Base-by-base conservation (phyloP, 2,113 vertebrate species). In the Sorex araneus region DNA sequence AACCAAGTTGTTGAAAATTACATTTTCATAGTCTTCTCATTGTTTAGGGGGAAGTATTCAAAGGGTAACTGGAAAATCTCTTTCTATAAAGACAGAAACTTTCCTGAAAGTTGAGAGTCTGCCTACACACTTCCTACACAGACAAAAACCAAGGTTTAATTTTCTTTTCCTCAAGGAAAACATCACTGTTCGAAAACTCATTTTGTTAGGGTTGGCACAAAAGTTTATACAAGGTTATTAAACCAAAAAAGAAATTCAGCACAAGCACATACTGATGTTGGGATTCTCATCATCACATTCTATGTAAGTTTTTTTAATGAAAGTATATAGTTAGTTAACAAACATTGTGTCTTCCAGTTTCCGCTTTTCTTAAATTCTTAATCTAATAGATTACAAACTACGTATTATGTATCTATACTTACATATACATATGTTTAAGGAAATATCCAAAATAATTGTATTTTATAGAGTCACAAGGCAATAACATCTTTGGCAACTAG, bases 31-130 rank as follows among this genome's bases (percentile, higher is more conserved):
- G 11, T 11, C 66, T 75, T 92, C 70, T 76, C 63, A 45, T 78
- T 88, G 30, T 74, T 95, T 93, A 60, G n/a, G 84, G 45, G 60
- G 25, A 93, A 90, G 64, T 64, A 92, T 83, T 83, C 45, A 80
- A 91, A 81, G 34, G 69, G 43, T 54, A 90, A 28, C 73, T 95
- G 75, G 66, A 94, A 96, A 93, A 66, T 82, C 10, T 87, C 50
- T 77, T 94, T 87, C 28, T 79, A 43, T 70, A 89, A 93, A 92
- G 71, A 89, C 75, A 63, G 64, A 89, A 54, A 57, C 85, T 91
- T 92, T 90, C 90, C 92, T 94, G 88, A 91, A 95, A 94, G 77
- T 73, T 90, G 70, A 96, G 87, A 90, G 8, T 70, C 90, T 90
- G 54, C 93, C 92, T 90, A 96, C 90, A 91, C 25, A 79, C 47